Percentiles rank a stretch among this genome's conserved stretches.
Conservation (phyloP, 2,888 invertebrate species). For the Tipula helvola region DNA sequence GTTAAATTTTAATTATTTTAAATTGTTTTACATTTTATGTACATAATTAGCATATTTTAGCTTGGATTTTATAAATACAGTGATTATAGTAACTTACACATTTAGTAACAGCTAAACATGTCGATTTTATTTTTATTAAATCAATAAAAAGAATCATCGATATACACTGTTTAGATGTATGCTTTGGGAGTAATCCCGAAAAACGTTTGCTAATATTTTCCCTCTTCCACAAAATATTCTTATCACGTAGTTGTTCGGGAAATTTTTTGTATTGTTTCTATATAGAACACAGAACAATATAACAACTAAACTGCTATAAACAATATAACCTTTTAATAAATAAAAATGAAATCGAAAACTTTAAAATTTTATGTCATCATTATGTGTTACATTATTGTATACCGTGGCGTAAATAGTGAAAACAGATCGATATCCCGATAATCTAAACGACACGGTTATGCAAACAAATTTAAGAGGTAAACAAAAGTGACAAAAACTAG, state of each 20-base stretch:
- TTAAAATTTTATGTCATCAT: neutral
- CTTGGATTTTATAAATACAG: neutral
- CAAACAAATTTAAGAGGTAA: neutral
- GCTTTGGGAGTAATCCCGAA: neutral
- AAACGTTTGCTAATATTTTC: too few relatives aligned
- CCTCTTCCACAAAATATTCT: neutral
- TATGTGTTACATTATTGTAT: neutral
- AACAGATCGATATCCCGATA: neutral
- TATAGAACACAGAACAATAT: neutral
- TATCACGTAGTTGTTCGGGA: neutral
- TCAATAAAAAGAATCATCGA: neutral
- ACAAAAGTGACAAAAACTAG: neutral
- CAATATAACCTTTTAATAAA: neutral
- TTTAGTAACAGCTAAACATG: neutral
- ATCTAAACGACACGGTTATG: neutral
- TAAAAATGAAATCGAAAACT: neutral
- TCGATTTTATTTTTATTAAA: neutral
- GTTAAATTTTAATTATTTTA: slow-evolving; percentile 4
- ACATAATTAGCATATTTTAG: neutral
- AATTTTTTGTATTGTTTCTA: neutral
- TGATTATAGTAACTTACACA: neutral
- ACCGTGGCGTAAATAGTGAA: neutral
- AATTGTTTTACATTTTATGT: neutral
- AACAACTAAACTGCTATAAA: neutral
- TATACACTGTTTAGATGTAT: neutral